Base-by-base conservation (phyloP, 2,888 invertebrate species). In the Polydrusus tereticollis region DNA sequence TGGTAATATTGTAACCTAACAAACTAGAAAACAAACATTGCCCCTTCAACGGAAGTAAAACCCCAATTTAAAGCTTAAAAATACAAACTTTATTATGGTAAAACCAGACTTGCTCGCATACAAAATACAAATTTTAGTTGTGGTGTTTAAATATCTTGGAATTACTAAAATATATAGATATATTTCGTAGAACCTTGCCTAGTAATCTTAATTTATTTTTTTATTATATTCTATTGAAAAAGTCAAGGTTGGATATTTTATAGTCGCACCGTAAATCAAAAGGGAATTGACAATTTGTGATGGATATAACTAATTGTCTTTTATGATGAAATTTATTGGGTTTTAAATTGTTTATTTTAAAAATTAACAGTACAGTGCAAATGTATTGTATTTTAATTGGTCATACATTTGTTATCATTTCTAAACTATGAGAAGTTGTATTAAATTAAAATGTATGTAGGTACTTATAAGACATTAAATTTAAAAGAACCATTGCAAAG, bases 221-320 rank as follows among this genome's bases (percentile, higher is more conserved):
- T 47, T 47, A 47, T 47, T 16, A 45, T 33, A 64, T 64, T 20
- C 21, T 36, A 50, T 36, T 50, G 38, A 64, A 33, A 18, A 33
- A 64, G 64, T 52, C 52, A 64, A 64, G 64, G 64, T 52, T 64
- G 29, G 4, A 2, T 18, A 14, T 41, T 41, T 63, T 26, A 14
- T 26, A 50, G 5, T n/a, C n/a, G 6, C 6, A 1, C 26, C 18
- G 14, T 26, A 50, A 50, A 50, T 50, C 26, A 14, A 26, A 14
- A 26, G n/a, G 26, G 14, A 50, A 26, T 50, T 50, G 26, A 23
- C 26, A 23, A 26, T 50, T 14, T 26, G 14, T 50, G 26, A 50
- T 26, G 47, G 23, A 50, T 50, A 6, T 50, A 50, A n/a, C 26
- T 20, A 4, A 7, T n/a, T n/a, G n/a, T n/a, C n/a, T n/a, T n/a